phyloP scores from a whole-genome alignment of 2,113 vertebrate species.

The Phalacrocorax pelagicus region DNA sequence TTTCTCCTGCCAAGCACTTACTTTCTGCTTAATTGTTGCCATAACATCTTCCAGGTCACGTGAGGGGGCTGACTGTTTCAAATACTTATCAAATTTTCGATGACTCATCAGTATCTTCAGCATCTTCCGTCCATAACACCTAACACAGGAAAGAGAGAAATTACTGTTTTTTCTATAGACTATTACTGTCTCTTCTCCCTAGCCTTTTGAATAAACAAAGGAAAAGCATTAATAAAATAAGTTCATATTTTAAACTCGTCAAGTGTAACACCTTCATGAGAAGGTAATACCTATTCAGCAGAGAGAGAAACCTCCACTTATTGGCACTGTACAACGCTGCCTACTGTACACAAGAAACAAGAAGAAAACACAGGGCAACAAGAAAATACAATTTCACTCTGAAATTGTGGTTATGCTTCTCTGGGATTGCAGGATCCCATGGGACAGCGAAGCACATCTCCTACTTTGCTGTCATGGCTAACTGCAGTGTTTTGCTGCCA shows the following conservation, averaged over 20 bases:
- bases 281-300: background rate
- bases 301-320: background rate
- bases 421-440: background rate
- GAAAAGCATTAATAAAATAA: background rate
- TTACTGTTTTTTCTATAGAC: background rate
- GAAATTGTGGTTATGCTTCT: background rate
- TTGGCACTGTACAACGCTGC: background rate
- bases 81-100: conserved; percentile 40
- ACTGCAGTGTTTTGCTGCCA: background rate
- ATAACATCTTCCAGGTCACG: conserved; percentile 63
- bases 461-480: background rate
- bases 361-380: background rate
- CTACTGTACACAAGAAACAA: background rate
- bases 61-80: conserved; percentile 43
- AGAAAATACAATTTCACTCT: background rate
- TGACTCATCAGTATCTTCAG: conserved; percentile 62
- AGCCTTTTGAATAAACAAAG: background rate
- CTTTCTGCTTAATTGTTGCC: conserved; percentile 61
- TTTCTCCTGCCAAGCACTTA: conserved; percentile 12
- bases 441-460: background rate
- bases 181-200: background rate
- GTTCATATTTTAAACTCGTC: background rate
- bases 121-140: conserved; percentile 74
- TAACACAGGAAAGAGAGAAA: background rate
- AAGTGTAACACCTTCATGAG: background rate